These are phyloP conservation scores for Papilio polytes DNA, from an alignment of 1,140 invertebrate genomes.

Conservation along the genomic window DNA sequence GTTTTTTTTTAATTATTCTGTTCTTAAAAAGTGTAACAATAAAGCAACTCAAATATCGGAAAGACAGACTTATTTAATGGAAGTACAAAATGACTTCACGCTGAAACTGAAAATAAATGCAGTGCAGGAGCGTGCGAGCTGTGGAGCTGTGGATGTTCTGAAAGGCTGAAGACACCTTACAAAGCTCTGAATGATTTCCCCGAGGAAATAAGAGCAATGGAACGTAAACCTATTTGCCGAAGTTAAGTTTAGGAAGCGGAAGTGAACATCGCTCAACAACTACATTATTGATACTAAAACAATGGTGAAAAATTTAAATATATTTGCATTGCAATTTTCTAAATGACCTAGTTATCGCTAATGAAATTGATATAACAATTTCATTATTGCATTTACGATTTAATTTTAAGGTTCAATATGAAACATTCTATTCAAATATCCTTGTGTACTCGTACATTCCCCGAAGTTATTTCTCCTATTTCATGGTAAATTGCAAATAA, in stretches of 20 bases:
- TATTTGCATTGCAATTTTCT: background rate
- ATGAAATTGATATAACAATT: background rate
- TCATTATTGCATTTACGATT: too few relatives aligned
- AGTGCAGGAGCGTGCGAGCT: conserved; percentile 6
- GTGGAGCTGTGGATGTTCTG: conserved; percentile 22
- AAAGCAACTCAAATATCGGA: background rate
- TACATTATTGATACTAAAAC: conserved; percentile 17
- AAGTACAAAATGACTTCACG: conserved; percentile 31
- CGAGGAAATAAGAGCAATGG: conserved; percentile 44
- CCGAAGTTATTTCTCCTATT: background rate
- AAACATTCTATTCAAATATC: background rate
- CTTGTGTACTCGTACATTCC: background rate
- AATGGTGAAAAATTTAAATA: background rate
- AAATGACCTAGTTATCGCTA: background rate
- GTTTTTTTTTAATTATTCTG: too few relatives aligned
- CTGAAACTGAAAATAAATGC: conserved; percentile 40
- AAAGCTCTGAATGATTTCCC: conserved; percentile 44
- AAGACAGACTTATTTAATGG: background rate
- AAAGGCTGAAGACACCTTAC: conserved; percentile 40
- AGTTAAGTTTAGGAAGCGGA: conserved; percentile 33
- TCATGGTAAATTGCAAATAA: conserved; percentile 5
- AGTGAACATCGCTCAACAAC: background rate
- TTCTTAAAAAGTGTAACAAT: background rate
- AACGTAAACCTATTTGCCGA: conserved; percentile 34
- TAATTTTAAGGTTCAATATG: too few relatives aligned